Base-by-base conservation (phyloP, 2,797 vertebrate species). In the Betta splendens region DNA sequence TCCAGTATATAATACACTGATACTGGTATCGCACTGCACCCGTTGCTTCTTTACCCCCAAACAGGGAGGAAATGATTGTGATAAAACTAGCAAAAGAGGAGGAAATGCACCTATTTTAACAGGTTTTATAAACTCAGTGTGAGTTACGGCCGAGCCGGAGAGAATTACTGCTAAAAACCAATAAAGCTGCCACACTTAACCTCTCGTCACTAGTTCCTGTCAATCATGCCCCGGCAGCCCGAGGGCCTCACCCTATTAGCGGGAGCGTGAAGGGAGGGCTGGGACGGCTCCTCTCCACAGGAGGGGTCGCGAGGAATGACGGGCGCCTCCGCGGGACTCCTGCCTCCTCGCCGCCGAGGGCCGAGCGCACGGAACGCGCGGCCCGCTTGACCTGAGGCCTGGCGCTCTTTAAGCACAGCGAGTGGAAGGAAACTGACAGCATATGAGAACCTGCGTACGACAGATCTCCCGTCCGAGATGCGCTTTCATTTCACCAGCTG, bases 221-320 rank as follows among this genome's bases (percentile, higher is more conserved):
- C 84, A 82, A 50, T 87, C 83, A 77, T 7, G 1, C 17, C 21
- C 5, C 10, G 36, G 52, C 52, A 61, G 80, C 80, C 79, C 9
- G 60, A 76, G 74, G 81, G 68, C 56, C 44, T 57, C 8, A 33
- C 40, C 72, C 84, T 85, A 83, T 88, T 83, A 85, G 78, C 72
- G 37, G 39, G 48, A 72, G 69, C 22, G 35, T 36, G 56, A 49
- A 49, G 64, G 57, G 65, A 60, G 63, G 60, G 64, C 42, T 5
- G 61, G 52, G 74, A 72, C 57, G 43, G 38, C 71, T 66, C 13
- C 63, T 72, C 61, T 64, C 69, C 75, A 59, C 83, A 61, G 73
- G 70, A 62, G 26, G 70, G 85, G 79, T 83, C 80, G 53, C 15
- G 72, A 39, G 76, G 56, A 72, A 81, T 29, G 80, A 61, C 59